Evolutionary conservation across 35 echinoderm and acorn worm species (phyloP).

Genomic region (Apostichopus californicus): DNA sequence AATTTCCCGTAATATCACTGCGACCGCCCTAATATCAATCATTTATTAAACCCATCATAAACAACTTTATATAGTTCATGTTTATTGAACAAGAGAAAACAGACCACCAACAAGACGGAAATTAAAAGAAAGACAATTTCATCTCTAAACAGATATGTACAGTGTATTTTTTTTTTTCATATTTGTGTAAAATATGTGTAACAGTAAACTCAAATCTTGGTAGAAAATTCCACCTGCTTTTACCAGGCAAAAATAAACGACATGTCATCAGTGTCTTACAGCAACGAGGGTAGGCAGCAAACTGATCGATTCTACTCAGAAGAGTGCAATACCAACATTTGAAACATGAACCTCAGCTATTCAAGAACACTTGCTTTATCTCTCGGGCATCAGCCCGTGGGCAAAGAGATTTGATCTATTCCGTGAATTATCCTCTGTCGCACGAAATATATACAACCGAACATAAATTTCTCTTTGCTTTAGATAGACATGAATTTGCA

Average conservation of each 20-base stretch:
- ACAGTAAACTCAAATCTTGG: too few relatives aligned
- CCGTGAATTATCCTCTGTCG: neutral
- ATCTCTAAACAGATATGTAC: neutral
- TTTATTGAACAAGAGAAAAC: too few relatives aligned
- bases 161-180: neutral
- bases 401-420: constrained; percentile 18
- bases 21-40: too few relatives aligned
- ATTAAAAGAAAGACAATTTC: neutral
- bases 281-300: neutral
- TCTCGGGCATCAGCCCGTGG: neutral
- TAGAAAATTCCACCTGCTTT: too few relatives aligned
- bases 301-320: constrained; percentile 15
- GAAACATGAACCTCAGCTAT: constrained; percentile 23
- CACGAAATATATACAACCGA: constrained; percentile 7
- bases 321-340: constrained; percentile 20
- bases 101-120: too few relatives aligned
- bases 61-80: too few relatives aligned
- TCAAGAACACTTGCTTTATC: neutral
- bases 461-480: neutral
- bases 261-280: too few relatives aligned
- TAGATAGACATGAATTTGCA: constrained; percentile 33
- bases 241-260: too few relatives aligned
- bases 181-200: too few relatives aligned
- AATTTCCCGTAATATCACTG: too few relatives aligned
- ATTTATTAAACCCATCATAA: too few relatives aligned